A percentile compares a stretch with the other conserved stretches of the same genome.
These are phyloP conservation scores for Chrosomus eos DNA, from an alignment of 2,797 vertebrate genomes.

Conservation along the genomic window DNA sequence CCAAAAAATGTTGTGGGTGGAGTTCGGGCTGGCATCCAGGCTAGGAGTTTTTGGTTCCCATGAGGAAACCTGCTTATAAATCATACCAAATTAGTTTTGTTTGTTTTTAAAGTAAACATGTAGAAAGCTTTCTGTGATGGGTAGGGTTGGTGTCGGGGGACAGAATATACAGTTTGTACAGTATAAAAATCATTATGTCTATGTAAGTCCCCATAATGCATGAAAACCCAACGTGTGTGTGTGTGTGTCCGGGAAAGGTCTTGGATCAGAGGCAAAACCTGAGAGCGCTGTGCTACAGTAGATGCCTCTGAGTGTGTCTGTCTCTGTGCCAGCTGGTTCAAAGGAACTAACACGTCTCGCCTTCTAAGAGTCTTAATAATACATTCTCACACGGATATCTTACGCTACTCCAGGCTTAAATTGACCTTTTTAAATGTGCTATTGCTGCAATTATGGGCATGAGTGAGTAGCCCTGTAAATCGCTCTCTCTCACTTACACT, in stretches of 20 bases:
- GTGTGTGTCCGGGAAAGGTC: background rate
- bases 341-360: constrained; percentile 38
- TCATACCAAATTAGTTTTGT: too few species aligned
- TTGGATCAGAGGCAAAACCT: constrained; percentile 22
- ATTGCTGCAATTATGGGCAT: constrained; percentile 56
- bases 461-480: constrained; percentile 43
- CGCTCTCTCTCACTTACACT: constrained; percentile 20
- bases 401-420: constrained; percentile 35
- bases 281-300: background rate
- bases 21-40: too few species aligned
- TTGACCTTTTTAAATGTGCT: constrained; percentile 57
- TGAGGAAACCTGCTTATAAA: too few species aligned
- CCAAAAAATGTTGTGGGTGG: too few species aligned
- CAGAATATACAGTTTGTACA: too few species aligned
- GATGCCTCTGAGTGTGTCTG: constrained; percentile 21
- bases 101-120: too few species aligned
- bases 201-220: too few species aligned
- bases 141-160: too few species aligned
- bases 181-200: too few species aligned
- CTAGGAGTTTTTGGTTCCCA: too few species aligned
- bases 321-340: constrained; percentile 32
- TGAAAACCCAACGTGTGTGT: background rate
- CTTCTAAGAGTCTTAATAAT: constrained; percentile 50
- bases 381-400: constrained; percentile 41
- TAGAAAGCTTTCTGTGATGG: too few species aligned